These are phyloP conservation scores for Gadus chalcogrammus DNA, from an alignment of 2,113 vertebrate species.

Conservation along the genomic window DNA sequence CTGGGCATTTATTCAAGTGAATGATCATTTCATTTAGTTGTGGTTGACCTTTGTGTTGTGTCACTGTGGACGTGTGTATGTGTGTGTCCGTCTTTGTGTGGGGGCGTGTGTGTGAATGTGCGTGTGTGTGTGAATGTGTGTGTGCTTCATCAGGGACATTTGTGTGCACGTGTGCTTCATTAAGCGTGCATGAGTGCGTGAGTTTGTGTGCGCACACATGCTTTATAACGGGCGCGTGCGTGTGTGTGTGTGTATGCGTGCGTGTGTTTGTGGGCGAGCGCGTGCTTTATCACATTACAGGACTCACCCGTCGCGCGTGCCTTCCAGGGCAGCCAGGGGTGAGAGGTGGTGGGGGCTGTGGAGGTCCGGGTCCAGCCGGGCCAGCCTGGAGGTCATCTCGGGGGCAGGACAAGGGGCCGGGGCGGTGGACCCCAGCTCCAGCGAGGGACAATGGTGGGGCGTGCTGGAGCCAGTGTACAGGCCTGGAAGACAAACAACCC, in stretches of 20 bases:
- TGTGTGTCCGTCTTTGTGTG: background rate
- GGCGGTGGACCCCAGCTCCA: slow-evolving; percentile 74
- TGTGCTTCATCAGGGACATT: too few species aligned
- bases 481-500: slow-evolving; percentile 81
- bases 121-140: too few species aligned
- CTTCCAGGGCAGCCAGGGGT: slow-evolving; percentile 76
- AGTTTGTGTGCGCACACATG: background rate
- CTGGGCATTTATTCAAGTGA: too few species aligned
- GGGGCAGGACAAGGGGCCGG: slow-evolving; percentile 54
- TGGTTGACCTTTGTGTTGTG: too few species aligned
- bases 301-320: slow-evolving; percentile 84
- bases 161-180: background rate
- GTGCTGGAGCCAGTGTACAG: slow-evolving; percentile 80
- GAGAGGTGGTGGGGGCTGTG: slow-evolving; percentile 83
- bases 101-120: background rate
- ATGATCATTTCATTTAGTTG: too few species aligned
- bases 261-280: background rate
- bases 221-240: slow-evolving; percentile 3
- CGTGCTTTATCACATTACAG: too few species aligned
- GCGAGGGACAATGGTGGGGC: slow-evolving; percentile 75
- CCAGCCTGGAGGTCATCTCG: slow-evolving; percentile 75
- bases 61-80: too few species aligned
- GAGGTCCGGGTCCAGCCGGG: slow-evolving; percentile 78
- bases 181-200: background rate
- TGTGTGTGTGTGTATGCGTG: slow-evolving; percentile 19